A percentile compares a stretch with the other conserved stretches of the same genome.
phyloP scores from a whole-genome alignment of 1,140 invertebrate genomes.

The Ostrea edulis region DNA sequence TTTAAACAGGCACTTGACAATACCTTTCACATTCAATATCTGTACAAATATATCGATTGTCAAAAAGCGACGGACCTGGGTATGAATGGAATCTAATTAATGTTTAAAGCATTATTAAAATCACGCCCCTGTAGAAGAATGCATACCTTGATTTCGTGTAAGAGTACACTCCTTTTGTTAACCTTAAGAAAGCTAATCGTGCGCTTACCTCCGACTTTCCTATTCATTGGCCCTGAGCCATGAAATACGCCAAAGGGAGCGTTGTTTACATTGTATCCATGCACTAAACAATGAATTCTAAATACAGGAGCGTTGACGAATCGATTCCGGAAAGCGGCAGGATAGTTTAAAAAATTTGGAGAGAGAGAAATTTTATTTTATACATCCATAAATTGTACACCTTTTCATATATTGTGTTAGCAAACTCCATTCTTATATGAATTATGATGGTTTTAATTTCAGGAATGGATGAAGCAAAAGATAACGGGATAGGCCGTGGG shows the following conservation, averaged over 20 bases:
- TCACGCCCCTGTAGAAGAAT: not conserved
- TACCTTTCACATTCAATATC: not conserved
- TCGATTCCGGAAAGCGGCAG: not conserved
- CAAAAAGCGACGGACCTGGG: not conserved
- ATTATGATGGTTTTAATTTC: no score
- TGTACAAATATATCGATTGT: not conserved
- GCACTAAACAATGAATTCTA: slow-evolving; percentile 9
- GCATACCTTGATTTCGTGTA: not conserved
- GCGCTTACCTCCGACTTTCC: not conserved
- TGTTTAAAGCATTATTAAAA: slow-evolving; percentile 15
- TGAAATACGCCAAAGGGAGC: not conserved
- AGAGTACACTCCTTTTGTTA: slow-evolving; percentile 1
- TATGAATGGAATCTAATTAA: not conserved
- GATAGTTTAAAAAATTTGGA: no score
- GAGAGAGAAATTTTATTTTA: not conserved
- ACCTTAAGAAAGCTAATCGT: not conserved
- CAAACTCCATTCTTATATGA: no score
- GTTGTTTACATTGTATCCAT: slow-evolving; percentile 28
- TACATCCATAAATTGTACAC: no score
- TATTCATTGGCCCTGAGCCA: not conserved
- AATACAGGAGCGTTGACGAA: not conserved
- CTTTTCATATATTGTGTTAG: no score
- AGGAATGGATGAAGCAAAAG: no score
- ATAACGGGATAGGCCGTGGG: no score
- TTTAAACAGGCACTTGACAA: not conserved